Evolutionary conservation across 2,888 invertebrate species (phyloP), one percentile per base, ranked within the genome.

Genomic region (Brenthis hecate): DNA sequence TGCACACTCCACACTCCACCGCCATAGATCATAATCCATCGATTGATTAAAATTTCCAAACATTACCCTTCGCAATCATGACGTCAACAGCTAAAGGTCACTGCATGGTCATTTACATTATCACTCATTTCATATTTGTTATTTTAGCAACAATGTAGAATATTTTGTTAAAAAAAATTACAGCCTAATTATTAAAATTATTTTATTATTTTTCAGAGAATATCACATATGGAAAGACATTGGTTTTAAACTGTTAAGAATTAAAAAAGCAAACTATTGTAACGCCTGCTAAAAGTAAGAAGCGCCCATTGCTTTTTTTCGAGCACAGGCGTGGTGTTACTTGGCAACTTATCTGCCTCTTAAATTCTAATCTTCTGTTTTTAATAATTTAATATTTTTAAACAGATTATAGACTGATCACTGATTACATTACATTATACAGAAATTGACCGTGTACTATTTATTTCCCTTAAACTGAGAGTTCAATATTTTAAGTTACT

Each of bases 21-120:
- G 55, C 66, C 66, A 62, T 57, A 70, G 66, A 78, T 77, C 80
- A 77, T 77, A 76, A 72, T 71, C 69, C 63, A 67, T 72, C 55
- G 66, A 70, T 63, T 51, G 57, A 71, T 71, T 65, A 66, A 43
- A 64, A 69, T 60, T 68, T 68, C 51, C 62, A 53, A 65, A 58
- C 54, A 55, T 63, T 62, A 57, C 16, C 58, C 62, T 63, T 62
- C 57, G 62, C 63, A 58, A 57, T 51, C 50, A 19, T 72, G 70
- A 72, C 67, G 67, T 72, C 65, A 70, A 36, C 23, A 3, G 57
- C 50, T 47, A 48, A 43, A 65, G 65, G 51, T 69, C 65, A 61
- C 50, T 66, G 23, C 28, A 47, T 55, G 54, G 43, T 55, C 47
- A 13, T 64, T 19, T 64, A 28, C 62, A 16, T 36, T 51, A 54